Conservation (phyloP, 2,113 vertebrate genomes). For the Thunnus thynnus region DNA sequence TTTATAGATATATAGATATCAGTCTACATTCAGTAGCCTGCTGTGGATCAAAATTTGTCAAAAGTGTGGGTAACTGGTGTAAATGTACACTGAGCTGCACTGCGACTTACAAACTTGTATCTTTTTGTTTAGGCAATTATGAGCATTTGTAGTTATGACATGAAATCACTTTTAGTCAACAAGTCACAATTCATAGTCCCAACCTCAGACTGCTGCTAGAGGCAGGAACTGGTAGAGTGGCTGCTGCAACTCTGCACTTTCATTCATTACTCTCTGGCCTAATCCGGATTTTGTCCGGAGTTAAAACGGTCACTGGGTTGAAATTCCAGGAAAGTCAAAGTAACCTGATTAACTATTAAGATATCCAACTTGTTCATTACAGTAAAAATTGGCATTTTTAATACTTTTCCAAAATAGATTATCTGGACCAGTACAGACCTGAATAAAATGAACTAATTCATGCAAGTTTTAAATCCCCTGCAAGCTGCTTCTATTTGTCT, state of each 20-base stretch:
- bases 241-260: constrained; percentile 65
- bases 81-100: not conserved
- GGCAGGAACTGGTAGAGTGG: constrained; percentile 11
- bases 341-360: not conserved
- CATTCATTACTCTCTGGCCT: constrained; percentile 49
- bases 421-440: not conserved
- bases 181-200: not conserved
- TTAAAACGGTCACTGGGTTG: constrained; percentile 31
- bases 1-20: not conserved
- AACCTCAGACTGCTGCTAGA: not conserved
- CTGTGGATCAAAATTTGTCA: not conserved
- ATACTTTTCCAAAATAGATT: not conserved
- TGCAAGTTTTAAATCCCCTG: not conserved
- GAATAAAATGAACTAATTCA: not conserved
- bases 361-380: not conserved
- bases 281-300: constrained; percentile 57
- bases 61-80: not conserved
- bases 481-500: not conserved
- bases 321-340: constrained; percentile 25
- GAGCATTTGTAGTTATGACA: not conserved
- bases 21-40: not conserved
- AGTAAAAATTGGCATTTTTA: not conserved
- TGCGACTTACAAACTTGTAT: not conserved
- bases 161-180: not conserved
- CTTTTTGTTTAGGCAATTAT: not conserved